phyloP scores from a whole-genome alignment of 2,888 invertebrate species.

The Leptura quadrifasciata region DNA sequence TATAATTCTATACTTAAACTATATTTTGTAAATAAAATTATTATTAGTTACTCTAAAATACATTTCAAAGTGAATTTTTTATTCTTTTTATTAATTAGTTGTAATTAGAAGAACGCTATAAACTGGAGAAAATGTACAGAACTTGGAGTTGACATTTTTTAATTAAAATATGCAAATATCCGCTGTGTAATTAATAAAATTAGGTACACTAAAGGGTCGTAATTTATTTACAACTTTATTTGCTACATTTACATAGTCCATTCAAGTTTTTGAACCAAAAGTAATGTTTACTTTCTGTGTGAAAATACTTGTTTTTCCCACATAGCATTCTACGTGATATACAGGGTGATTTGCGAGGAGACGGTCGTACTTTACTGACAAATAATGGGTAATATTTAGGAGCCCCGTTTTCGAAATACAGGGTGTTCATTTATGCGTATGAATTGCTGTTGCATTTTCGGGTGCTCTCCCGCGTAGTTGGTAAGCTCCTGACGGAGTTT shows the following conservation, averaged over 20 bases:
- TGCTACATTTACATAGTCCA: not conserved
- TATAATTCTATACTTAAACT: not conserved
- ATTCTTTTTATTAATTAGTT: not conserved
- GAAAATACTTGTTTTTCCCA: too few species aligned
- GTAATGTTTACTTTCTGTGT: too few species aligned
- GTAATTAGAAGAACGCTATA: not conserved
- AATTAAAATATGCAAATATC: not conserved
- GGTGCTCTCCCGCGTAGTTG: too few species aligned
- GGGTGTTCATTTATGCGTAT: too few species aligned
- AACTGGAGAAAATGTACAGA: not conserved
- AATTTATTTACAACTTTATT: not conserved
- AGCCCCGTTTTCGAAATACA: too few species aligned
- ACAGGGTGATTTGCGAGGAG: too few species aligned
- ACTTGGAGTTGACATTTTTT: not conserved
- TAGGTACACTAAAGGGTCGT: not conserved
- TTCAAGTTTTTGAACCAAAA: too few species aligned
- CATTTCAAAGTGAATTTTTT: not conserved
- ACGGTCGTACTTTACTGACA: too few species aligned
- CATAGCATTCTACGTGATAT: too few species aligned
- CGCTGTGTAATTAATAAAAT: not conserved
- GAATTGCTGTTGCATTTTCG: too few species aligned
- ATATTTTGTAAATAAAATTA: not conserved
- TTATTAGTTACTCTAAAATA: not conserved
- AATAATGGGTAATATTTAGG: too few species aligned
- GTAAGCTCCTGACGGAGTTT: too few species aligned